Conservation (phyloP, 2,113 vertebrate species). For the Muscicapa adusta region DNA sequence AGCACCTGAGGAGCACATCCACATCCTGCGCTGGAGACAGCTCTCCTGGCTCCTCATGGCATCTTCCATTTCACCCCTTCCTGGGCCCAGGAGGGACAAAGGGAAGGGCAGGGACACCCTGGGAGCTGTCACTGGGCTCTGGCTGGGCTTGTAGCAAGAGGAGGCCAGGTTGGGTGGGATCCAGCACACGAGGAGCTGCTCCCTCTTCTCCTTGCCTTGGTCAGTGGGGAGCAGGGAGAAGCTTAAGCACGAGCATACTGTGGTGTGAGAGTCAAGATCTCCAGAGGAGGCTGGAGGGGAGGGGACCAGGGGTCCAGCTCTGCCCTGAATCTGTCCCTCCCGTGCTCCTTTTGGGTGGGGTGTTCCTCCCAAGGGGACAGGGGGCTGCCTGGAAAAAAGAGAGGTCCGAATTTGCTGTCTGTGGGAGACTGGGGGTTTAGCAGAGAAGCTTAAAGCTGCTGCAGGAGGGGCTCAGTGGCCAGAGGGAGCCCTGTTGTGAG, state of each 20-base stretch:
- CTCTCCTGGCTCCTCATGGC: not conserved
- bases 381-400: not conserved
- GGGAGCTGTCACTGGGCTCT: not conserved
- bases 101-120: not conserved
- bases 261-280: rapidly evolving
- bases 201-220: rapidly evolving
- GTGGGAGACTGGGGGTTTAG: not conserved
- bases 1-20: not conserved
- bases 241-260: not conserved
- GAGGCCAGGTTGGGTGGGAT: not conserved
- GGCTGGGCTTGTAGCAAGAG: rapidly evolving
- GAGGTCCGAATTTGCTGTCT: not conserved
- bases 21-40: not conserved
- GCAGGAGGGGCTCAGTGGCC: not conserved
- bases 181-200: not conserved
- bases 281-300: not conserved
- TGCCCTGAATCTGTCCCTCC: not conserved
- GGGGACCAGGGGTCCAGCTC: not conserved
- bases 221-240: not conserved
- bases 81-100: not conserved
- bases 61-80: not conserved
- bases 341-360: rapidly evolving
- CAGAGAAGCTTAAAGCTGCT: not conserved
- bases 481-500: rapidly evolving
- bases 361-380: not conserved